phyloP scores from a whole-genome alignment of 1,140 invertebrate genomes.

The Propsilocerus akamusi region DNA sequence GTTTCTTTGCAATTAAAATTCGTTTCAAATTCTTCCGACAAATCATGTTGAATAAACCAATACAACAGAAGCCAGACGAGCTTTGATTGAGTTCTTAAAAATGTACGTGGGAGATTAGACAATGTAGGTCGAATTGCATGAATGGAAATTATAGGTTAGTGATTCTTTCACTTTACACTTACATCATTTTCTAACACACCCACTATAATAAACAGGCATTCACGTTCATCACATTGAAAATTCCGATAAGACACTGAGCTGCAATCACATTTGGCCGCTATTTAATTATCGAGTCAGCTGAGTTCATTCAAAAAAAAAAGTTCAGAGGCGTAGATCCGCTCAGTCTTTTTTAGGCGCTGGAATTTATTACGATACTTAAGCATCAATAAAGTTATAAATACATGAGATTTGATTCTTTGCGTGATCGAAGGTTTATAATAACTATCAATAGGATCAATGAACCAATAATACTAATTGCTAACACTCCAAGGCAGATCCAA shows the following conservation, averaged over 20 bases:
- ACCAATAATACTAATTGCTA: background rate
- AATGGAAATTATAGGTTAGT: too few relatives aligned
- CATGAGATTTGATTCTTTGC: background rate
- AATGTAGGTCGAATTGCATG: too few relatives aligned
- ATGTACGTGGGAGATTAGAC: too few relatives aligned
- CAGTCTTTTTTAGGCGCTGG: background rate
- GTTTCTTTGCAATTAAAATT: background rate
- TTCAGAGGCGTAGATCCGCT: background rate
- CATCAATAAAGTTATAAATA: background rate
- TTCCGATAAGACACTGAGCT: background rate
- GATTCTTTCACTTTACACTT: background rate
- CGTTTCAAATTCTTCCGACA: background rate
- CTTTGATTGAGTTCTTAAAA: too few relatives aligned
- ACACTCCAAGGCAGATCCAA: background rate
- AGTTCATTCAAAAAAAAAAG: background rate
- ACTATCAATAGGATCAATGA: background rate
- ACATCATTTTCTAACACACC: background rate
- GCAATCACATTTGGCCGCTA: too few relatives aligned
- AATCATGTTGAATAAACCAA: too few relatives aligned
- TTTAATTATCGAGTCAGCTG: too few relatives aligned
- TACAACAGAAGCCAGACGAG: too few relatives aligned
- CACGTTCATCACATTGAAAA: background rate
- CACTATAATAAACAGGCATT: background rate
- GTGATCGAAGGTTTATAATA: background rate
- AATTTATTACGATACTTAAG: background rate